Evolutionary conservation across 2,888 invertebrate species (phyloP).

Genomic region (Nemapogon koenigi): DNA sequence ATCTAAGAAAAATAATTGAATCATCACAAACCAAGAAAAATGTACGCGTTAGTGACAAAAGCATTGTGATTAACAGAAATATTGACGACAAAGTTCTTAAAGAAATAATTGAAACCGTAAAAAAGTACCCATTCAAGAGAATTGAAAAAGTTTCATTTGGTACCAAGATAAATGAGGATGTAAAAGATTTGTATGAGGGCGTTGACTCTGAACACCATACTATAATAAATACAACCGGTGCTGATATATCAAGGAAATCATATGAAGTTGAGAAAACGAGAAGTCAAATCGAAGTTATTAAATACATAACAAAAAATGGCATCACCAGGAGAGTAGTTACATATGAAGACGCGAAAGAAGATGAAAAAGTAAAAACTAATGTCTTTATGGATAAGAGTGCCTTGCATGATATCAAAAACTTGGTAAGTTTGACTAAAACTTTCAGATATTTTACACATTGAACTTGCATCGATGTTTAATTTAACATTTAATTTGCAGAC

Average conservation of each 20-base stretch:
- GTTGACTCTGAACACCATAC: conserved; percentile 47
- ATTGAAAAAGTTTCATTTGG: conserved; percentile 62
- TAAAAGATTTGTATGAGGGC: conserved; percentile 61
- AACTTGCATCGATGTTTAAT: conserved; percentile 1
- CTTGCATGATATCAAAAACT: conserved; percentile 54
- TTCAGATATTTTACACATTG: no score
- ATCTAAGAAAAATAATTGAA: conserved; percentile 52
- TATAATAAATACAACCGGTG: conserved; percentile 36
- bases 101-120: conserved; percentile 56
- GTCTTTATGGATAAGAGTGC: conserved; percentile 59
- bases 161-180: conserved; percentile 64
- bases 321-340: conserved; percentile 54
- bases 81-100: conserved; percentile 51
- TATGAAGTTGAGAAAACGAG: conserved; percentile 53
- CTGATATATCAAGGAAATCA: conserved; percentile 46
- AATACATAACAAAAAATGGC: conserved; percentile 55
- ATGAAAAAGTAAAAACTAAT: conserved; percentile 55
- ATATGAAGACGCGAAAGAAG: conserved; percentile 57
- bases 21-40: conserved; percentile 48
- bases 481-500: conserved; percentile 29
- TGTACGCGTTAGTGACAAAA: conserved; percentile 51
- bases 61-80: conserved; percentile 52
- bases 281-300: conserved; percentile 57
- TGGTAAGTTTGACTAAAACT: conserved; percentile 39
- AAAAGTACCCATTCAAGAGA: conserved; percentile 55